Conservation (phyloP, 2,888 invertebrate species). For the Agrotis exclamationis region DNA sequence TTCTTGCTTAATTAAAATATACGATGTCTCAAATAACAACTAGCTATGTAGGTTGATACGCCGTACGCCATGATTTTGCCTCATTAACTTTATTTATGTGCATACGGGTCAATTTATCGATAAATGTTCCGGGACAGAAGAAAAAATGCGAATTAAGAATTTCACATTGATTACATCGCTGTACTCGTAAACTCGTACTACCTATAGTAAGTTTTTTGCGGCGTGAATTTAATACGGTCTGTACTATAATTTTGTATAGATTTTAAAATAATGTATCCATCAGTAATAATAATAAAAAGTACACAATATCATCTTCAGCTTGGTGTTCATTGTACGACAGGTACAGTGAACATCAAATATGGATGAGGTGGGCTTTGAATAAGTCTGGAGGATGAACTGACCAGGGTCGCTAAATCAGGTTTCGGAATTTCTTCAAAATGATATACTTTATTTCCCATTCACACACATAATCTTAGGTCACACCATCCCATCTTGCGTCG, state of each 20-base stretch:
- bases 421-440: too few species aligned
- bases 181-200: constrained; percentile 70
- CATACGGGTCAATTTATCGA: constrained; percentile 82
- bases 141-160: constrained; percentile 81
- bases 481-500: too few species aligned
- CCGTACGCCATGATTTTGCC: constrained; percentile 80
- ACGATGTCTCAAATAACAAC: constrained; percentile 70
- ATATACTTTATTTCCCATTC: too few species aligned
- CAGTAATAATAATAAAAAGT: not conserved
- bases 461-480: too few species aligned
- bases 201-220: constrained; percentile 71
- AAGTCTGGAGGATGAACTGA: not conserved
- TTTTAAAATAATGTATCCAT: constrained; percentile 30
- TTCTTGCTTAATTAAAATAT: constrained; percentile 72
- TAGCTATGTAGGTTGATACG: constrained; percentile 71
- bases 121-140: constrained; percentile 78
- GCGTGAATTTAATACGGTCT: constrained; percentile 59
- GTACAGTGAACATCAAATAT: not conserved
- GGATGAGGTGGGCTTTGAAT: not conserved
- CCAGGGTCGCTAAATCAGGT: too few species aligned
- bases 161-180: constrained; percentile 83
- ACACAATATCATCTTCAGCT: not conserved
- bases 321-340: too few species aligned
- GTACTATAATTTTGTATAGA: constrained; percentile 63
- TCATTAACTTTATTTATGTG: constrained; percentile 87